A percentile compares a stretch with the other conserved stretches of the same genome.
Evolutionary conservation across 2,888 invertebrate genomes (phyloP).

Genomic region (Apodemia mormo): DNA sequence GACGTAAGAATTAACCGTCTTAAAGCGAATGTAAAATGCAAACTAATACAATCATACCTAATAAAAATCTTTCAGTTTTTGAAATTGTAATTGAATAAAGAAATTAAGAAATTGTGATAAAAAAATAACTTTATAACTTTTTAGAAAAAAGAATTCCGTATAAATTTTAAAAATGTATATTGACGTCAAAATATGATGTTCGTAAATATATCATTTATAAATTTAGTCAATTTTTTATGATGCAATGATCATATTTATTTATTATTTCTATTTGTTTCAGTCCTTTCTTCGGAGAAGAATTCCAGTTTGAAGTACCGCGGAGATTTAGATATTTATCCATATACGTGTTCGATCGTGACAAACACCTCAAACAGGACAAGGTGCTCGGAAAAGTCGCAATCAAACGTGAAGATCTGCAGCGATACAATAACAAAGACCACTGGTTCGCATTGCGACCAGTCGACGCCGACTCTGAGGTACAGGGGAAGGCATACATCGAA

Average conservation of each 20-base stretch:
- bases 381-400: slow-evolving; percentile 91
- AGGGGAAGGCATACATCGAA: slow-evolving; percentile 94
- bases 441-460: slow-evolving; percentile 94
- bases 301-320: slow-evolving; percentile 95
- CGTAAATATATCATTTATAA: too few species aligned
- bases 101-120: too few species aligned
- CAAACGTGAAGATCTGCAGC: slow-evolving; percentile 91
- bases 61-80: too few species aligned
- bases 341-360: slow-evolving; percentile 93
- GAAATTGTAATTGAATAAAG: too few species aligned
- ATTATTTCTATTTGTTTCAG: slow-evolving; percentile 76
- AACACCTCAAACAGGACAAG: slow-evolving; percentile 92
- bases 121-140: too few species aligned
- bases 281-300: slow-evolving; percentile 96
- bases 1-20: too few species aligned
- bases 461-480: slow-evolving; percentile 95
- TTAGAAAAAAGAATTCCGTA: too few species aligned
- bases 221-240: background rate
- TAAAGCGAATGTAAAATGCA: too few species aligned
- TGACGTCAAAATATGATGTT: too few species aligned
- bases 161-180: too few species aligned
- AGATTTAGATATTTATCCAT: slow-evolving; percentile 94
- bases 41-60: too few species aligned
- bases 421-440: slow-evolving; percentile 95
- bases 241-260: background rate